Conservation (phyloP, 2,113 vertebrate species). For the Datnioides undecimradiatus region DNA sequence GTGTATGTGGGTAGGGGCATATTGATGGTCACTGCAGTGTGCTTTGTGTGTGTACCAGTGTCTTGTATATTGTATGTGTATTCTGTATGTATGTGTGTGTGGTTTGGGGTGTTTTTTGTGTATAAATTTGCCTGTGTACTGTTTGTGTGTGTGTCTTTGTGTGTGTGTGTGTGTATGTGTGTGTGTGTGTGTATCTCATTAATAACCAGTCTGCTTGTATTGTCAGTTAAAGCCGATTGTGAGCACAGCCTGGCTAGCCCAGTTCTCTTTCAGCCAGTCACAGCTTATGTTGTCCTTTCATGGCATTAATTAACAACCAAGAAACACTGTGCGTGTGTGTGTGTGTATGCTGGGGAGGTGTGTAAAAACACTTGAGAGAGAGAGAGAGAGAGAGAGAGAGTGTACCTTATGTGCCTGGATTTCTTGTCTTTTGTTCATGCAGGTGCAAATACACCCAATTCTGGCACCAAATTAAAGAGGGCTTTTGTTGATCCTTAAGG, state of each 20-base stretch:
- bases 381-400: too few species aligned
- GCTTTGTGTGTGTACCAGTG: neutral
- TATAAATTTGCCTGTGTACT: too few species aligned
- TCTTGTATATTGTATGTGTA: too few species aligned
- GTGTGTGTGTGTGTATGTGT: constrained; percentile 7
- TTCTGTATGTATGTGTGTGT: too few species aligned
- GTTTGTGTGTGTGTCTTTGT: neutral
- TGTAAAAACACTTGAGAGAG: constrained; percentile 1
- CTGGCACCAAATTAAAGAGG: constrained; percentile 32
- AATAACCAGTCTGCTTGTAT: constrained; percentile 50
- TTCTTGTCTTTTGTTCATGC: constrained; percentile 36
- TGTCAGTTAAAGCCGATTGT: constrained; percentile 63
- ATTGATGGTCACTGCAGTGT: neutral
- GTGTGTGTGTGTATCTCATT: constrained; percentile 57
- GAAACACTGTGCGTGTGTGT: neutral
- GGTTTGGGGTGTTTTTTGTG: too few species aligned
- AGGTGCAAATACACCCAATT: constrained; percentile 23
- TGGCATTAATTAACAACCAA: constrained; percentile 61
- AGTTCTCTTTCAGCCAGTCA: constrained; percentile 49
- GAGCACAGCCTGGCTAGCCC: constrained; percentile 40
- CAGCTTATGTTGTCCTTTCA: constrained; percentile 53
- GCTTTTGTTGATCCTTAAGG: constrained; percentile 13
- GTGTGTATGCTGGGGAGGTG: neutral
- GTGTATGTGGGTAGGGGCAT: neutral
- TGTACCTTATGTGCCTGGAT: neutral